phyloP scores from a whole-genome alignment of 2,888 invertebrate genomes.

The Teleiodes luculella region DNA sequence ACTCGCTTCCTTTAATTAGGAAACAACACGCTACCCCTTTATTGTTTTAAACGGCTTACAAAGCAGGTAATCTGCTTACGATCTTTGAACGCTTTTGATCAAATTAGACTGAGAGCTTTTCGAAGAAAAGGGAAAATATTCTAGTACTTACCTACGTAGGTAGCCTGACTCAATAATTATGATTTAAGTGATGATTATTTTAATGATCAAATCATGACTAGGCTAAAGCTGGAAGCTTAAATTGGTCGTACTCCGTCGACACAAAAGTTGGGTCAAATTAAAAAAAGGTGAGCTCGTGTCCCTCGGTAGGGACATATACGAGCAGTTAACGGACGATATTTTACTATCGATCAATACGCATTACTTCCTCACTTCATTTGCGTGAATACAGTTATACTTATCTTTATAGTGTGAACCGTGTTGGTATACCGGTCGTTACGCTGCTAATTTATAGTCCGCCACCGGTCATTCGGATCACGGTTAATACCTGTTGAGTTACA shows the following conservation, averaged over 20 bases:
- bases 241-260: too few relatives aligned
- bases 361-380: background rate
- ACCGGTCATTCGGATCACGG: constrained; percentile 62
- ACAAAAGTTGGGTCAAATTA: too few relatives aligned
- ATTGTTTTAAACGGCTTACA: constrained; percentile 9
- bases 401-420: background rate
- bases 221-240: too few relatives aligned
- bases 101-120: background rate
- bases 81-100: constrained; percentile 6
- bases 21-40: constrained; percentile 50
- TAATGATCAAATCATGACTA: background rate
- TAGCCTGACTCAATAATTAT: too few relatives aligned
- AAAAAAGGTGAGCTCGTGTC: too few relatives aligned
- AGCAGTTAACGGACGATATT: too few relatives aligned
- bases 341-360: too few relatives aligned
- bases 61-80: constrained; percentile 12
- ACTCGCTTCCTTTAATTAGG: constrained; percentile 61
- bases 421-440: background rate
- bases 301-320: too few relatives aligned
- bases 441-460: constrained; percentile 45
- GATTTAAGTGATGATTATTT: too few relatives aligned
- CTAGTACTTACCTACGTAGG: background rate
- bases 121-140: background rate
- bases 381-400: background rate
- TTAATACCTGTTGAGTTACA: constrained; percentile 76